These are phyloP conservation scores for Shargacucullia verbasci DNA, from an alignment of 2,888 invertebrate species.

Conservation along the genomic window DNA sequence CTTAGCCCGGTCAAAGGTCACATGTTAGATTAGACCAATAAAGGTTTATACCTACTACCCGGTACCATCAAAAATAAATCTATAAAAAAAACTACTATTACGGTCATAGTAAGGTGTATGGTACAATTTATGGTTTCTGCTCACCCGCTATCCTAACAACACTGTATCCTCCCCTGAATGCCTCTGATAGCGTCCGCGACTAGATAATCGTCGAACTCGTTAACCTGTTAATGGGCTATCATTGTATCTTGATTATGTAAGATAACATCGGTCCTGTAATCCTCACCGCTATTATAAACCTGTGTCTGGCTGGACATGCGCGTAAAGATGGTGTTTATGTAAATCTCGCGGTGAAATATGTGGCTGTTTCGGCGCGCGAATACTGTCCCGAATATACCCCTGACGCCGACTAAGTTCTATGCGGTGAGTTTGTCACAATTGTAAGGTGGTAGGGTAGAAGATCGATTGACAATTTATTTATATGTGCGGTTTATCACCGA, in stretches of 20 bases:
- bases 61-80: too few species aligned
- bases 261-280: slow-evolving; percentile 56
- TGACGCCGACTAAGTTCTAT: slow-evolving; percentile 59
- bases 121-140: too few species aligned
- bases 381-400: slow-evolving; percentile 69
- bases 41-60: too few species aligned
- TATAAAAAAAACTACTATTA: too few species aligned
- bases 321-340: slow-evolving; percentile 20
- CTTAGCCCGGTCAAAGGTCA: too few species aligned
- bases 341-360: slow-evolving; percentile 61
- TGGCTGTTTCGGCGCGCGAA: slow-evolving; percentile 76
- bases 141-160: slow-evolving; percentile 20
- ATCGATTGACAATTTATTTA: too few species aligned
- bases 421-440: slow-evolving; percentile 60
- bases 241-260: slow-evolving; percentile 66
- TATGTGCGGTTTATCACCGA: too few species aligned
- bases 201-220: slow-evolving; percentile 62
- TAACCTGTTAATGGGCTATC: slow-evolving; percentile 72
- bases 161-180: slow-evolving; percentile 21
- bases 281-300: slow-evolving; percentile 34
- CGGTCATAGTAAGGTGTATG: too few species aligned
- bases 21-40: too few species aligned
- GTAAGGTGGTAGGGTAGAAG: too few species aligned
- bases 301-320: slow-evolving; percentile 35
- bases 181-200: slow-evolving; percentile 31